These are phyloP conservation scores for Tetramorium simillimum DNA, from an alignment of 1,140 invertebrate species.

Conservation along the genomic window DNA sequence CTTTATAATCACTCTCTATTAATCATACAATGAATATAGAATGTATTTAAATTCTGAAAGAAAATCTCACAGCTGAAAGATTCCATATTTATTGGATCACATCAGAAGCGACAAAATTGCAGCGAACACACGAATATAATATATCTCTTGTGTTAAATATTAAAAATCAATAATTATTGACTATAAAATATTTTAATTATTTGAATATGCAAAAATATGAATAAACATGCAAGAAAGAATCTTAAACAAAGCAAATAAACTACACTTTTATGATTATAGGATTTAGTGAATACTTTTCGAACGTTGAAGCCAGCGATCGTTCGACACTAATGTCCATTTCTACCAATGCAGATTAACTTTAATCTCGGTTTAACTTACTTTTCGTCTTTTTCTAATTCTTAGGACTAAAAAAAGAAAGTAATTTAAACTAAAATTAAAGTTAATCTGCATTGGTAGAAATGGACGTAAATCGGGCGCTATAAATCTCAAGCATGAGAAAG, in stretches of 20 bases:
- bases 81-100: neutral
- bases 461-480: neutral
- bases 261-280: neutral
- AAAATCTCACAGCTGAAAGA: neutral
- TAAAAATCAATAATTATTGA: neutral
- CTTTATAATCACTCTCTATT: neutral
- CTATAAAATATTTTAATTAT: neutral
- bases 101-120: neutral
- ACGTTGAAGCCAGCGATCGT: neutral
- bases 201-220: neutral
- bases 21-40: conserved; percentile 11
- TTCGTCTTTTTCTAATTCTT: no score
- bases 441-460: no score
- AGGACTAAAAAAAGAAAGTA: no score
- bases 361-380: no score
- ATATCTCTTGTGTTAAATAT: neutral
- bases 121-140: neutral
- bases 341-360: no score
- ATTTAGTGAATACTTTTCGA: neutral
- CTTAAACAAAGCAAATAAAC: neutral
- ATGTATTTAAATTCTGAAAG: neutral
- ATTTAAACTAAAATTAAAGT: no score
- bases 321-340: no score
- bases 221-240: neutral
- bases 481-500: neutral